Evolutionary conservation across 2,113 vertebrate genomes (phyloP), one percentile per base, ranked within the genome.

Genomic region (Syrrhaptes paradoxus): DNA sequence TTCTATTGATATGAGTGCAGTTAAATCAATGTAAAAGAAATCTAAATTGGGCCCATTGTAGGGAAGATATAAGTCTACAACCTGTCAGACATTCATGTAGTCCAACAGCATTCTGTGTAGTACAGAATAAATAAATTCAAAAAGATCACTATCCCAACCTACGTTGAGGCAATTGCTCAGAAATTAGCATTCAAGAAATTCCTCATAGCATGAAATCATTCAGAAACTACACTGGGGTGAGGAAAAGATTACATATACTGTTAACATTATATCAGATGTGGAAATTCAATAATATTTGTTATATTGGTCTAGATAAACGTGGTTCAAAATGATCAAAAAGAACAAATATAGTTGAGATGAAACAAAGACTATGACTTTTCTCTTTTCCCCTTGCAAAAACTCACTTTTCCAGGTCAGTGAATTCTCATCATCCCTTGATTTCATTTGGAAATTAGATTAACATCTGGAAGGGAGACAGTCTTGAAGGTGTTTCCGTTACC

Each of bases 11-110:
- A 85, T 13, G 17, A 62, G 18, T 54, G 78, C 71, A 59, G 78
- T 80, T 83, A 62, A 94, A 89, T 87, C 58, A 85, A 52, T 79
- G 45, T 41, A 82, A 91, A 57, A 72, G 45, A 95, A 87, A 92
- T 94, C 92, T 94, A 87, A 96, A 95, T 94, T 95, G 28, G 52
- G 17, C 25, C 66, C 8, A 46, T 82, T 92, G 66, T 87, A 93
- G 55, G 22, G 24, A 92, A 85, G 91, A 52, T 68, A 13, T 17
- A 75, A 61, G 14, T 29, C 59, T 85, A 21, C 58, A 82, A 62
- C n/a, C 46, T 71, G 54, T 48, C 81, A 93, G 67, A 22, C 71
- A 46, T 93, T 94, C 76, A 29, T 36, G 20, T 51, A 91, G 54
- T 70, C 21, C 45, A 79, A 28, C 13, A 61, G 3, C 28, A 43